Percentiles rank a stretch among this genome's conserved stretches.
phyloP scores from a whole-genome alignment of 1,140 invertebrate genomes.

The Eupristina koningsbergeri region DNA sequence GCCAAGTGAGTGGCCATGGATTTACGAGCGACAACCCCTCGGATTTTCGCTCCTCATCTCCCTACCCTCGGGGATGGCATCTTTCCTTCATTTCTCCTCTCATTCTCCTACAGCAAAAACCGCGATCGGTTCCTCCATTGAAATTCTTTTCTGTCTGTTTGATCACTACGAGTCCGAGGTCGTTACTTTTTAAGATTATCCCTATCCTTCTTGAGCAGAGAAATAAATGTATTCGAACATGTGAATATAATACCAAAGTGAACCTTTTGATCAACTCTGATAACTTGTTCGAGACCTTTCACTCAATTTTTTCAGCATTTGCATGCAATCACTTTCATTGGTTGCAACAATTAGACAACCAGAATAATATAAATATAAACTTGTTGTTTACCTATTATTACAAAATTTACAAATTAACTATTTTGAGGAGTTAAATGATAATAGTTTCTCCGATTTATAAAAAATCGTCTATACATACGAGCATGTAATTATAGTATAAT shows the following conservation, averaged over 20 bases:
- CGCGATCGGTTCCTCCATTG: not conserved
- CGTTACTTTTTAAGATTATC: not conserved
- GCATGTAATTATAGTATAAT: too few relatives aligned
- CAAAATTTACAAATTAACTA: too few relatives aligned
- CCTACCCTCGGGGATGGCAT: not conserved
- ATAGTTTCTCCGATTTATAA: too few relatives aligned
- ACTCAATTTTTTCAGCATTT: not conserved
- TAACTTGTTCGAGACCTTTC: not conserved
- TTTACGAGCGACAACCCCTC: constrained; percentile 22
- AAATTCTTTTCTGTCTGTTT: not conserved
- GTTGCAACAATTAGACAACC: too few relatives aligned
- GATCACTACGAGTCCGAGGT: not conserved
- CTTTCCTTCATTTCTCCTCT: not conserved
- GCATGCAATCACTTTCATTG: too few relatives aligned
- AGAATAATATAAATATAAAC: too few relatives aligned
- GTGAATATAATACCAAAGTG: not conserved
- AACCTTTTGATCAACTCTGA: constrained; percentile 9
- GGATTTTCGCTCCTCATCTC: constrained; percentile 12
- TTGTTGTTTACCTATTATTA: too few relatives aligned
- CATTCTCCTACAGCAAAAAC: not conserved
- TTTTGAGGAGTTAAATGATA: too few relatives aligned
- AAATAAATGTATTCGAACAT: not conserved
- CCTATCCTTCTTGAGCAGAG: not conserved
- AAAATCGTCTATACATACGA: too few relatives aligned
- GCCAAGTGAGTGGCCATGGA: constrained; percentile 21